phyloP scores from a whole-genome alignment of 2,113 vertebrate species.

The Hassar affinis region DNA sequence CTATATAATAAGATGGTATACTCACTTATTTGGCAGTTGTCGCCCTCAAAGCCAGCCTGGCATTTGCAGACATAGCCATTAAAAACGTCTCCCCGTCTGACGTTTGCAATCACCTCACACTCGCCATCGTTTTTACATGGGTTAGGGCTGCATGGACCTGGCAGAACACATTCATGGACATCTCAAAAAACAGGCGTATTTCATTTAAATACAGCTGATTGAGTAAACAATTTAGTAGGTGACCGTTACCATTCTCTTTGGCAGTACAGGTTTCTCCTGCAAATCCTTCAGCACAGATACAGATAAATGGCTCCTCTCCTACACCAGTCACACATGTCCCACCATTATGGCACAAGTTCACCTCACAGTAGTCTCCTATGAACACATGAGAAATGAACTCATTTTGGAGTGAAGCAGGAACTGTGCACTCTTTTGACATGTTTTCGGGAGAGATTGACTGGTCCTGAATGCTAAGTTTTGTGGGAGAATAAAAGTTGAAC shows the following conservation, averaged over 20 bases:
- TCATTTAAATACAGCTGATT: background rate
- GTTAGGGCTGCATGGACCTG: conserved; percentile 88
- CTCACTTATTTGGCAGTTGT: conserved; percentile 89
- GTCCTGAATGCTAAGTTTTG: conserved; percentile 51
- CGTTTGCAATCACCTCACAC: conserved; percentile 72
- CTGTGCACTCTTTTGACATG: conserved; percentile 36
- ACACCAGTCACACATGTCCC: conserved; percentile 83
- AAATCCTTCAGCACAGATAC: conserved; percentile 86
- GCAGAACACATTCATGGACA: background rate
- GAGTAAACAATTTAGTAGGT: too few species aligned
- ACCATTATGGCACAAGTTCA: conserved; percentile 84
- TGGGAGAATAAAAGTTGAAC: conserved; percentile 31
- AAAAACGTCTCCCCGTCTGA: conserved; percentile 84
- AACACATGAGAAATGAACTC: conserved; percentile 20
- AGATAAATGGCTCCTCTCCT: conserved; percentile 79
- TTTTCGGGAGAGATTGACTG: conserved; percentile 3
- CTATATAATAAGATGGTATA: conserved; percentile 19
- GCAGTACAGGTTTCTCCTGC: conserved; percentile 83
- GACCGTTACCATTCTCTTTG: conserved; percentile 80
- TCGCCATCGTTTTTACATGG: conserved; percentile 82
- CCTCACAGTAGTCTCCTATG: conserved; percentile 84
- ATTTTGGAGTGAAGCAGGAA: conserved; percentile 22
- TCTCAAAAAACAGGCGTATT: background rate
- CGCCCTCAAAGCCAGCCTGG: conserved; percentile 76
- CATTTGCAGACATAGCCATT: conserved; percentile 85